Percentiles rank a stretch among this genome's conserved stretches.
Evolutionary conservation across 2,888 invertebrate genomes (phyloP).

Genomic region (Dryobota labecula): DNA sequence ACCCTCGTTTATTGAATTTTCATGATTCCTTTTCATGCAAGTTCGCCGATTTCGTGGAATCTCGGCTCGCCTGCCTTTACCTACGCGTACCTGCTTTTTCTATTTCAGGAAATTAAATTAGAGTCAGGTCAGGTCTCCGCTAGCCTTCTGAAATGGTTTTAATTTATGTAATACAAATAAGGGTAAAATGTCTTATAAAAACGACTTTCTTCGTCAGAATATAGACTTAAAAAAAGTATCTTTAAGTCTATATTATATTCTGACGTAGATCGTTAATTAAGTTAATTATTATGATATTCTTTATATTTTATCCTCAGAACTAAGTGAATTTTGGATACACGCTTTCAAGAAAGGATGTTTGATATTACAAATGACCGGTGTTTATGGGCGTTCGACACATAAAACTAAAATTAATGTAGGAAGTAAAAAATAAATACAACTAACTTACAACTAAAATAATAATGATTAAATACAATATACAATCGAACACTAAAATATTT

Average conservation of each 20-base stretch:
- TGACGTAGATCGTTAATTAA: no score
- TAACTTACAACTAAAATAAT: no score
- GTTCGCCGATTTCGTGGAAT: slow-evolving; percentile 58
- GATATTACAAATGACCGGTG: no score
- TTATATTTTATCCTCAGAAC: no score
- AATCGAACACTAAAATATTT: no score
- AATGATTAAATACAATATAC: no score
- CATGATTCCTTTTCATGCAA: slow-evolving; percentile 60
- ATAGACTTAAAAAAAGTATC: neutral
- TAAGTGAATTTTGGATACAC: no score
- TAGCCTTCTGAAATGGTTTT: neutral
- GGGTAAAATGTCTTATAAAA: neutral
- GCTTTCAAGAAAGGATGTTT: no score
- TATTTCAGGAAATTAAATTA: slow-evolving; percentile 34
- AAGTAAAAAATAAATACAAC: no score
- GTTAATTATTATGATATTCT: neutral
- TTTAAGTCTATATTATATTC: no score
- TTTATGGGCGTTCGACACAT: no score
- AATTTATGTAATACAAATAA: slow-evolving; percentile 1
- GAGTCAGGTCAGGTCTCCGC: slow-evolving; percentile 3
- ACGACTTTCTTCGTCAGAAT: neutral
- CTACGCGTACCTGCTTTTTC: slow-evolving; percentile 17
- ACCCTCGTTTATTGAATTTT: slow-evolving; percentile 63
- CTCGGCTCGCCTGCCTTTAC: slow-evolving; percentile 26
- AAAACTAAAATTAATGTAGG: no score